A percentile compares a stretch with the other conserved stretches of the same genome.
Evolutionary conservation across 2,797 vertebrate genomes (phyloP).

Genomic region (Sandelia bainsii): DNA sequence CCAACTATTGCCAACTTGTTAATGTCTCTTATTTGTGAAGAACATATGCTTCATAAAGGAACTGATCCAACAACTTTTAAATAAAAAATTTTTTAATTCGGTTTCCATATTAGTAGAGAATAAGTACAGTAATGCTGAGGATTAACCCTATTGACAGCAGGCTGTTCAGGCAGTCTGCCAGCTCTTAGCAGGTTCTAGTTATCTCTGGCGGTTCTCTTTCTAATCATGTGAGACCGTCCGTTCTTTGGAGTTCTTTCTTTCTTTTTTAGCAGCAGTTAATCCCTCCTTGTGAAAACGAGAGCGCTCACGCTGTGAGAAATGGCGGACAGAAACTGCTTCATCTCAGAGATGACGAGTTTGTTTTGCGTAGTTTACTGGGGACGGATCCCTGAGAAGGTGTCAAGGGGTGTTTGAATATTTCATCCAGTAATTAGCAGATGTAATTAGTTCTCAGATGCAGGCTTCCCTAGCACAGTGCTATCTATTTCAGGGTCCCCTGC

Average conservation of each 20-base stretch:
- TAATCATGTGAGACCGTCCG: constrained; percentile 35
- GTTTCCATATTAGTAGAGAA: neutral
- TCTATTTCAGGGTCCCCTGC: constrained; percentile 35
- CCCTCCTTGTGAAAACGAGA: constrained; percentile 33
- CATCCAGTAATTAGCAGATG: constrained; percentile 54
- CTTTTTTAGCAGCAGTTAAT: constrained; percentile 28
- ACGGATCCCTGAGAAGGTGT: constrained; percentile 23
- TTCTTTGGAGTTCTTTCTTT: constrained; percentile 30
- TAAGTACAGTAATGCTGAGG: neutral
- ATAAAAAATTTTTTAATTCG: neutral
- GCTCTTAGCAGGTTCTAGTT: constrained; percentile 19
- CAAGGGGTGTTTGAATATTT: constrained; percentile 39
- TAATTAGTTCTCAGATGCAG: constrained; percentile 56
- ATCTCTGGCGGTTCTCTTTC: constrained; percentile 26
- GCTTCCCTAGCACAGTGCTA: constrained; percentile 23
- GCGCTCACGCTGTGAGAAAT: constrained; percentile 25
- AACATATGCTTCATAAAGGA: neutral
- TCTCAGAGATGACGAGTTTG: constrained; percentile 34
- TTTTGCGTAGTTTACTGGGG: constrained; percentile 18
- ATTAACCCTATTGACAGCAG: neutral
- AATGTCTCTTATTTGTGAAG: neutral
- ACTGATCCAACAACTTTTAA: neutral
- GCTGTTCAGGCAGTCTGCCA: constrained; percentile 34
- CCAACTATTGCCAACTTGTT: no score
- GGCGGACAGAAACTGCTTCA: constrained; percentile 13